A percentile compares a stretch with the other conserved stretches of the same genome.
These are phyloP conservation scores for Rhinichthys osculus DNA, from an alignment of 2,797 vertebrate genomes.

Conservation along the genomic window DNA sequence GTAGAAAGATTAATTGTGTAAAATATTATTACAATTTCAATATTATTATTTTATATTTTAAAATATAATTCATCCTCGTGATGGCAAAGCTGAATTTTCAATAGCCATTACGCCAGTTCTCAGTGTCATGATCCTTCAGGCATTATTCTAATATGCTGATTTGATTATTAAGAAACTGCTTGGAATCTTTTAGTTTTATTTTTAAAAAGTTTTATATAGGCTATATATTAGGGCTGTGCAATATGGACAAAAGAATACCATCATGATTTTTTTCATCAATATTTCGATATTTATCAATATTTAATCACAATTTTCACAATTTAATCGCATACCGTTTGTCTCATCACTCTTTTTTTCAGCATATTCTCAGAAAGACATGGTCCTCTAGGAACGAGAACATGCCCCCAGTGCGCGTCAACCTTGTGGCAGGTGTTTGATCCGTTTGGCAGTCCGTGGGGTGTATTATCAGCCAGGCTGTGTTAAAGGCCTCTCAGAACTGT, in stretches of 20 bases:
- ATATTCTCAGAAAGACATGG: background rate
- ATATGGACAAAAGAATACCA: too few relatives aligned
- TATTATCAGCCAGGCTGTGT: constrained; percentile 15
- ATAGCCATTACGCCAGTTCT: background rate
- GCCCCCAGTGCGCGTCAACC: constrained; percentile 20
- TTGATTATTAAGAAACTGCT: background rate
- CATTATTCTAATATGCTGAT: background rate
- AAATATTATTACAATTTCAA: too few relatives aligned
- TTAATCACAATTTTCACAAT: too few relatives aligned
- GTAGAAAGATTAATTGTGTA: too few relatives aligned
- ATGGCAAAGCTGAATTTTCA: background rate
- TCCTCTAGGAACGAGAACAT: constrained; percentile 2
- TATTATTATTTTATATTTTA: background rate
- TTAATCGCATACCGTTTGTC: background rate
- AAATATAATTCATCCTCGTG: background rate
- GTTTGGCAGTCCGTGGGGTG: constrained; percentile 6
- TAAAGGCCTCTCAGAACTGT: background rate
- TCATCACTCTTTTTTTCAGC: constrained; percentile 14
- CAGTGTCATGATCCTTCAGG: background rate
- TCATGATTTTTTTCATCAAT: too few relatives aligned
- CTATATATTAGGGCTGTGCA: background rate
- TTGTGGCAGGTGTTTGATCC: constrained; percentile 41
- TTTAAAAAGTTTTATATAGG: too few relatives aligned
- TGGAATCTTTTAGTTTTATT: too few relatives aligned
- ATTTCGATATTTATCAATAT: too few relatives aligned